phyloP scores from a whole-genome alignment of 2,797 vertebrate species.

The Pelodytes ibericus region DNA sequence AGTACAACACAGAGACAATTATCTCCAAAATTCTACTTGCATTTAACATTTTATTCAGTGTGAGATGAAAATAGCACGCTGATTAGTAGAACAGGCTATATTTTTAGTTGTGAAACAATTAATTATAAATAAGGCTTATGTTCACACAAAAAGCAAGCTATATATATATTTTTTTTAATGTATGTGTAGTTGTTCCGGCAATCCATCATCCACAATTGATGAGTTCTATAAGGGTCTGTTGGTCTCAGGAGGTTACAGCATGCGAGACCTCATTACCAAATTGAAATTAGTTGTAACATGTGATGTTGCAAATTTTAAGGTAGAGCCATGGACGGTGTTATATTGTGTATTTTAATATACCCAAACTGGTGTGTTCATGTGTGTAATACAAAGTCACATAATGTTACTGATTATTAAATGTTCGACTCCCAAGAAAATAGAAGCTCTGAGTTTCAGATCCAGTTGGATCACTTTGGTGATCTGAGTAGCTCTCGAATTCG shows the following conservation, averaged over 20 bases:
- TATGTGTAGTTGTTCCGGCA: constrained; percentile 6
- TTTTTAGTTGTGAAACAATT: not conserved
- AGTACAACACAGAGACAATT: not conserved
- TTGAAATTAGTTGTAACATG: constrained; percentile 33
- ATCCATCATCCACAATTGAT: constrained; percentile 10
- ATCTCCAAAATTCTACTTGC: not conserved
- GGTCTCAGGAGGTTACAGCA: constrained; percentile 12
- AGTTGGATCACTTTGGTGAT: no score
- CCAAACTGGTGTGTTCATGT: not conserved
- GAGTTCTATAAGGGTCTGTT: constrained; percentile 8
- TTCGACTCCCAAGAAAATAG: no score
- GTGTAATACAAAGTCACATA: no score
- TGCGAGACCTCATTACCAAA: constrained; percentile 27
- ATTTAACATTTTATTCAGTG: not conserved
- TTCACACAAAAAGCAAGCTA: not conserved
- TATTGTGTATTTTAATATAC: not conserved
- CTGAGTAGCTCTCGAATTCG: no score
- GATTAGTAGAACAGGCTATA: not conserved
- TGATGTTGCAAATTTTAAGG: constrained; percentile 6
- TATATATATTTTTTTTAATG: constrained; percentile 8
- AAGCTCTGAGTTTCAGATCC: no score
- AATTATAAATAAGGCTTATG: constrained; percentile 8
- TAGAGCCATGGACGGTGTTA: not conserved
- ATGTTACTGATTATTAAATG: no score
- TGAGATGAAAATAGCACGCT: not conserved